Base-by-base conservation (phyloP, 2,797 vertebrate genomes). In the Paedocypris micromegethes region DNA sequence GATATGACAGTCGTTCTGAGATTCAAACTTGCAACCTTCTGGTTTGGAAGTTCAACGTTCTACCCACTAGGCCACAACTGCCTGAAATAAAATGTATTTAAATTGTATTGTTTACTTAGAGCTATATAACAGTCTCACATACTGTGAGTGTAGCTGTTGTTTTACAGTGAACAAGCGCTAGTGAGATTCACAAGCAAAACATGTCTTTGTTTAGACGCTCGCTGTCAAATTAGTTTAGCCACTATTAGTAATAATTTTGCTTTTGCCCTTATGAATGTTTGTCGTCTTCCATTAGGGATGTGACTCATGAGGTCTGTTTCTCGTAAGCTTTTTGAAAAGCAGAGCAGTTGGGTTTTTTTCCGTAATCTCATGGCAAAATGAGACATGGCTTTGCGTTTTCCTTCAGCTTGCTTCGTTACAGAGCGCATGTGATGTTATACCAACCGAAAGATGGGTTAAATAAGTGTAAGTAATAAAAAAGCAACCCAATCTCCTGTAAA, bases 231-330 rank as follows among this genome's bases (percentile, higher is more conserved):
- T 23, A 23, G 60, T 45, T 64, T 60, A 58, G 60, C 2, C 2
- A 66, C 8, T 70, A 42, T 57, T 39, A 60, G 63, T 74, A 52
- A 39, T 62, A 59, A 69, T 72, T 62, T 75, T 63, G 62, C 47
- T 72, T 55, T 50, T 75, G 70, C 50, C 61, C 48, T 58, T 9
- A 75, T 74, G 50, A 66, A 61, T 45, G 47, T 40, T 66, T 50
- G 78, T 75, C 54, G 6, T 41, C 47, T 37, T 64, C 53, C 5
- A 42, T 58, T 64, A 64, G 9, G 41, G 52, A 38, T 4, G 51
- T 50, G 53, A 70, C 37, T 70, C 59, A 50, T 57, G 45, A 39
- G 8, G 55, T 49, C 8, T 63, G 45, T 40, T 23, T 23, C 23
- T 23, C 23, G 23, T 3, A 0, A 49, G 41, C 41, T 6, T 68